Conservation (phyloP, 2,113 vertebrate species). For the Thermophis baileyi region DNA sequence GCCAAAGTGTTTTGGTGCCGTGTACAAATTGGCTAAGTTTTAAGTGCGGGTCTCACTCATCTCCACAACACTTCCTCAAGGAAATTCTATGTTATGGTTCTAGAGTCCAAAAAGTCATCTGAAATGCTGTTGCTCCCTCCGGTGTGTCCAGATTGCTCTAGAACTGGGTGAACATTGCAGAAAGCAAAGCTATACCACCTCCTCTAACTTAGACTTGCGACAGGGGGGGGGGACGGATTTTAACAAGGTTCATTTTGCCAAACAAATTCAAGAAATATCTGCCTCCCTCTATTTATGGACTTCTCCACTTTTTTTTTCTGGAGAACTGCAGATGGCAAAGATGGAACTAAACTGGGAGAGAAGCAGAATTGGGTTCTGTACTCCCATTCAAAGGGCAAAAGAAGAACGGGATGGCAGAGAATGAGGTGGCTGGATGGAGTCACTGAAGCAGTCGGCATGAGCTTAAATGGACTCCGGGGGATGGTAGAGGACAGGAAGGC, state of each 20-base stretch:
- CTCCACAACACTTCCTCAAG: not conserved
- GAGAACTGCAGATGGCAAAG: not conserved
- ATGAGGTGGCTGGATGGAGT: no score
- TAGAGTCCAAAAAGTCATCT: not conserved
- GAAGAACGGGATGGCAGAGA: no score
- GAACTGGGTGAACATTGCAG: not conserved
- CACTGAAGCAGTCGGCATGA: no score
- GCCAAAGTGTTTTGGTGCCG: not conserved
- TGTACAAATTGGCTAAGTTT: not conserved
- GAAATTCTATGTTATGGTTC: not conserved
- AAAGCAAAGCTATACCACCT: not conserved
- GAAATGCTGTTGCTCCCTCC: not conserved
- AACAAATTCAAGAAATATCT: not conserved
- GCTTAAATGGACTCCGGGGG: no score
- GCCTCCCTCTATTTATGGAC: not conserved
- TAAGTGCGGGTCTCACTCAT: not conserved
- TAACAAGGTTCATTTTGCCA: not conserved
- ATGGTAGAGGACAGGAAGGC: no score
- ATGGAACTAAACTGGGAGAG: not conserved
- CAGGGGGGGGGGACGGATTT: no score
- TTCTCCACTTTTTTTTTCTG: not conserved
- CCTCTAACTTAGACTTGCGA: not conserved
- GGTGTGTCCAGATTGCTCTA: not conserved
- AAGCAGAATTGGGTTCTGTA: not conserved
- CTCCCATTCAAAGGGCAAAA: not conserved